Evolutionary conservation across 92 coral and sea anemone species (phyloP), one percentile per base, ranked within the genome.

Genomic region (Siderastrea radians): DNA sequence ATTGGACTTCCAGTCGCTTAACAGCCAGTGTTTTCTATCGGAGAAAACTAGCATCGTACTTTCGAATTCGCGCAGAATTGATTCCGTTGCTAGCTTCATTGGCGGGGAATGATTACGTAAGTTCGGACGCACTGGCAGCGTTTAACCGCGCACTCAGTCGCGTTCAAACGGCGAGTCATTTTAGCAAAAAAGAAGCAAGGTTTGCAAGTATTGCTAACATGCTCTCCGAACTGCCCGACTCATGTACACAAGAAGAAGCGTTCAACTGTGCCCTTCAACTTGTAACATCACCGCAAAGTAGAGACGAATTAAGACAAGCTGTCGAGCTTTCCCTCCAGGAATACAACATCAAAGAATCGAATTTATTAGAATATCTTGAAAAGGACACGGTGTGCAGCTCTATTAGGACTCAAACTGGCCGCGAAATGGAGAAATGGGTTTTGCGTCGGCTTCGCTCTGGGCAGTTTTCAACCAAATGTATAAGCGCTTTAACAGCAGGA

Each of bases 51-150:
- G 92, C 98, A 67, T 72, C 82, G 60, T 86, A 91, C 78, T 90
- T 98, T 48, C 49, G 86, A 63, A 88, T 97, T 47, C 83, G 78
- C 14, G 72, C 68, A 26, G 75, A 49, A 5, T 82, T 96, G 58
- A 84, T 94, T 48, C 98, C 99, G 6, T 78, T 97, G 81, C 84
- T 93, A 7, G 99, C 98, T 63, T 97, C 99, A 26, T 81, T 95
- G 48, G 80, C 96, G 51, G 99, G 98, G 5, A 97, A 97, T 75
- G 99, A 97, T 69, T 97, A 91, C 62, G 82, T 97, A 12, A 90
- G 91, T 19, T 51, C 16, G 4, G 78, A 81, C 6, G 74, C 88
- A 54, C 80, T 95, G 49, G 89, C 65, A 8, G 93, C 88, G 49
- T 96, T 95, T 79, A 62, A 89, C 9, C 58, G 57, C 26, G 88